Evolutionary conservation across 1,140 invertebrate species (phyloP), one percentile per base, ranked within the genome.

Genomic region (Caenorhabditis briggsae): DNA sequence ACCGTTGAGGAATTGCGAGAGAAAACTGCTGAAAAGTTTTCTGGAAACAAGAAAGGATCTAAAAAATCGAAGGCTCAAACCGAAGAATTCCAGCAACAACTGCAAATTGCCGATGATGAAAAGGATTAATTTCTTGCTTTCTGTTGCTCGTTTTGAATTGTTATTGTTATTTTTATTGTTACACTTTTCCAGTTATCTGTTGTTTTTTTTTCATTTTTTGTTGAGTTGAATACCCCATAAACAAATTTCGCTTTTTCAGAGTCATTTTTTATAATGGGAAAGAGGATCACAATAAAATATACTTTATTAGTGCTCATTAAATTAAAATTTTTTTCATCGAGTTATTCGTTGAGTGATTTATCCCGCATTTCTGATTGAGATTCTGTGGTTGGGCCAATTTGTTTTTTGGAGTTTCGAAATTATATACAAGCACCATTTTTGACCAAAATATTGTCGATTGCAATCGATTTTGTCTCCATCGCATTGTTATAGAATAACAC

Each of bases 1-100:
- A 89, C 86, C 25, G 86, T 92, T 5, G 91, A 92, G n/a, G 88
- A 92, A 48, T 50, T 91, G 14, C 83, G 91, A 14, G 85, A 87
- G 53, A 92, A 89, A 78, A 91, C 89, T 16, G 87, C 82, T 33
- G 74, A 82, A 20, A 87, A 89, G 55, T 89, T 88, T 43, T 2
- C 70, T 50, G 70, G 70, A 78, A 78, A 78, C 46, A 78, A 78
- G 46, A 78, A 78, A 78, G 70, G 70, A 8, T 11, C n/a, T 5
- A 78, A 78, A n/a, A 78, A 78, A 23, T 78, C 70, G 9, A 78
- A 78, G 33, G 46, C 70, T 12, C 70, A 78, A 50, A 78, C 8
- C 50, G 70, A 50, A 50, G 70, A 78, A n/a, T 78, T 78, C 46
- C 70, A 78, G n/a, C 70, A 78, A 50, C 70, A 78, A 41, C 50